Base-by-base conservation (phyloP, 2,888 invertebrate species). In the Tiphia femorata region DNA sequence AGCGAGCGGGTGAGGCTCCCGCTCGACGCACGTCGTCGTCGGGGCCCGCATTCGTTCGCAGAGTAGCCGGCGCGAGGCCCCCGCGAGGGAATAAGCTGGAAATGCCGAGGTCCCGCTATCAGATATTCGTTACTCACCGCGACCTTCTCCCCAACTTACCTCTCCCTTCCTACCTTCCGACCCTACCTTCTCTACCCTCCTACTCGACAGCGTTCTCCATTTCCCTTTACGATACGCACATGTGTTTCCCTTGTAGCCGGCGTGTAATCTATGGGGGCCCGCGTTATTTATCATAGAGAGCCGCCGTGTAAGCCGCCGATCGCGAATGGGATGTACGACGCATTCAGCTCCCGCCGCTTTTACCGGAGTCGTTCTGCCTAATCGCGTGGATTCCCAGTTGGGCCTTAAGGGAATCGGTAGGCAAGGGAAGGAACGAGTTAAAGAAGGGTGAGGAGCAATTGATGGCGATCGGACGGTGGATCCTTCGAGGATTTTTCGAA, bases 71-170 rank as follows among this genome's bases (percentile, higher is more conserved):
- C n/a, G n/a, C n/a, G n/a, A n/a, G n/a, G n/a, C n/a, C n/a, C n/a
- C n/a, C n/a, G n/a, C n/a, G n/a, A n/a, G n/a, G 64, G 61, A 64
- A 71, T 65, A 68, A 65, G 63, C 63, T 71, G 70, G 59, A 70
- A 73, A 70, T 66, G 69, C 67, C 67, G 64, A 60, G 65, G 64
- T 66, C 71, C 70, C 55, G 66, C 72, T 76, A 74, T 74, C 74
- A 75, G 76, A 75, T 76, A 71, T 76, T 73, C 69, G 71, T 72
- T 75, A 66, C 70, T 73, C 66, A 67, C 75, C 71, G 63, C 70
- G 54, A 25, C 43, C 10, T 40, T 19, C 27, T 27, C 17, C 19
- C 21, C 44, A 38, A 38, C 3, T 17, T 25, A 12, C 0, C 12
- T 23, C 3, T 8, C 12, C 25, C 17, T 25, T 46, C 23, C 14